phyloP scores from a whole-genome alignment of 2,797 vertebrate genomes.

The Leptodactylus fallax region DNA sequence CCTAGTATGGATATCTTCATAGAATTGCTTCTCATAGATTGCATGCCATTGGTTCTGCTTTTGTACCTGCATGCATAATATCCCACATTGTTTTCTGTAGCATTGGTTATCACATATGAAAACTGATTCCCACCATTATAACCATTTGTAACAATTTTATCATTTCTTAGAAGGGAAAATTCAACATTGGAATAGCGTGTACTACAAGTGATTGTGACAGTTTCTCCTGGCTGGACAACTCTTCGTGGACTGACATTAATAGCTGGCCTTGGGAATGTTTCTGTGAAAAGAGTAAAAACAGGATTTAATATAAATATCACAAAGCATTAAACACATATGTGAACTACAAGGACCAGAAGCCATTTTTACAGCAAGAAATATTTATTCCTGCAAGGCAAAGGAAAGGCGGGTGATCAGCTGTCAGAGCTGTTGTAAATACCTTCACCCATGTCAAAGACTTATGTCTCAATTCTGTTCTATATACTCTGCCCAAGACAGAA shows the following conservation, averaged over 20 bases:
- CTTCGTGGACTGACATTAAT: background rate
- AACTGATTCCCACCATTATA: background rate
- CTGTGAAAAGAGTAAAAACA: conserved; percentile 8
- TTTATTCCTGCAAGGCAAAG: no score
- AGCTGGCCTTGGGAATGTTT: background rate
- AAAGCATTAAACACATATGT: no score
- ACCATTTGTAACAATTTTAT: background rate
- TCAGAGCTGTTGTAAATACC: no score
- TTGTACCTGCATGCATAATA: background rate
- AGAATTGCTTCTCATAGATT: background rate
- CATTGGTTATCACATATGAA: background rate
- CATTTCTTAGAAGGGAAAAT: background rate
- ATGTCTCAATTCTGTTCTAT: background rate
- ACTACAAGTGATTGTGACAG: background rate
- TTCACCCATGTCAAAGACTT: no score
- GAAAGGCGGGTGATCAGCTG: no score
- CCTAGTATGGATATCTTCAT: conserved; percentile 22
- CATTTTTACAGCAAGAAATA: no score
- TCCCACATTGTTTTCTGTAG: background rate
- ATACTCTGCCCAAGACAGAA: background rate
- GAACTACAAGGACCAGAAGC: no score
- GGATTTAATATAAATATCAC: background rate
- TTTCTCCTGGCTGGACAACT: conserved; percentile 20
- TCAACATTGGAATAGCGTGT: background rate
- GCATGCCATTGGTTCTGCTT: background rate